These are phyloP conservation scores for Drosophila kambysellisi DNA, from an alignment of 2,888 invertebrate species.

Conservation along the genomic window DNA sequence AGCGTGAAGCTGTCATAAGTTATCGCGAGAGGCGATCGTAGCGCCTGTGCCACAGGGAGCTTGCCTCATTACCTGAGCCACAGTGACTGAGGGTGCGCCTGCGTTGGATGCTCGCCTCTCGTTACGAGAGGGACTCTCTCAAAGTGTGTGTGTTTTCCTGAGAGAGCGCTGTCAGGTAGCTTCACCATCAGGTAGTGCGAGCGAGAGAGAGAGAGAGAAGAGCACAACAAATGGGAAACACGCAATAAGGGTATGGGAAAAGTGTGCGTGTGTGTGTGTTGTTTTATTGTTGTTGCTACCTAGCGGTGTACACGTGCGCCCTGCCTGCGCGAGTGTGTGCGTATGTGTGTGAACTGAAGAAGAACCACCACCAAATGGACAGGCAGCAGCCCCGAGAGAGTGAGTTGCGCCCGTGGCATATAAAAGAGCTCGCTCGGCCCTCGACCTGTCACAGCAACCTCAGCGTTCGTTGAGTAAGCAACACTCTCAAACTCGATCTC, in stretches of 20 bases:
- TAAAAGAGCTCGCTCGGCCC: slow-evolving; percentile 76
- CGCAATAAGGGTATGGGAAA: slow-evolving; percentile 78
- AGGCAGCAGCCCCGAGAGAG: slow-evolving; percentile 43
- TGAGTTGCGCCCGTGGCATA: slow-evolving; percentile 56
- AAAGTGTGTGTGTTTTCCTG: slow-evolving; percentile 33
- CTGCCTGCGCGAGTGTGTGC: slow-evolving; percentile 33
- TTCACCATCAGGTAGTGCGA: slow-evolving; percentile 40
- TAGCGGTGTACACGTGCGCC: slow-evolving; percentile 65
- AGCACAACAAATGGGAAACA: slow-evolving; percentile 66
- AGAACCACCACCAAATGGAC: slow-evolving; percentile 72
- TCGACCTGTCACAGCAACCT: slow-evolving; percentile 84
- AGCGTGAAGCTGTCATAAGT: slow-evolving; percentile 71
- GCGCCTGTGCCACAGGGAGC: slow-evolving; percentile 40
- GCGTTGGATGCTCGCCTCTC: slow-evolving; percentile 50
- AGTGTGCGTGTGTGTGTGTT: slow-evolving; percentile 24
- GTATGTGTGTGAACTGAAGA: slow-evolving; percentile 59
- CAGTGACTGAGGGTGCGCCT: slow-evolving; percentile 64
- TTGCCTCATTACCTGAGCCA: slow-evolving; percentile 38
- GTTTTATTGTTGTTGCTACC: slow-evolving; percentile 60
- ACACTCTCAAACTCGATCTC: slow-evolving; percentile 46
- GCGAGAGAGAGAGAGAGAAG: slow-evolving; percentile 40
- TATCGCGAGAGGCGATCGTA: slow-evolving; percentile 57
- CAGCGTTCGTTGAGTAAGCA: slow-evolving; percentile 82
- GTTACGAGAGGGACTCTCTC: slow-evolving; percentile 11
- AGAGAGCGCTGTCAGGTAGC: slow-evolving; percentile 48